Conservation (phyloP, 2,113 vertebrate species). For the Anarrhichthys ocellatus region DNA sequence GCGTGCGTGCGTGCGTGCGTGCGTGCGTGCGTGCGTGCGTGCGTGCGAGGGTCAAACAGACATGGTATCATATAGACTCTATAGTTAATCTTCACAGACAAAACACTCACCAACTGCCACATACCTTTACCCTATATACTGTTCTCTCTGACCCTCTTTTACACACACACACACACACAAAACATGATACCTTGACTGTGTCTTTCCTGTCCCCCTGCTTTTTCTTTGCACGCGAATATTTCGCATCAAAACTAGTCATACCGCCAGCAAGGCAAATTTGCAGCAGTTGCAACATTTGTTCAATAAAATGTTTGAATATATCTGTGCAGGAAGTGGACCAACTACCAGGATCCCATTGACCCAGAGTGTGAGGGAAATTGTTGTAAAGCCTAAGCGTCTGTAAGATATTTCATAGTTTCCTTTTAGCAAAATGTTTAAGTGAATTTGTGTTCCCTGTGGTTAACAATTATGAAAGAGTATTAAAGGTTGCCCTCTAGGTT, state of each 20-base stretch:
- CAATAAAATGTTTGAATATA: background rate
- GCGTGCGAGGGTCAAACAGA: background rate
- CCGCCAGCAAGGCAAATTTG: background rate
- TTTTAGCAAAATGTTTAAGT: background rate
- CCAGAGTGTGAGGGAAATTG: background rate
- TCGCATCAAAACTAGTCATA: background rate
- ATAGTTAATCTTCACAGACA: constrained; percentile 55
- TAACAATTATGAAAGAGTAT: background rate
- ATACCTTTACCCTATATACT: constrained; percentile 30
- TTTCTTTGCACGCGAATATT: background rate
- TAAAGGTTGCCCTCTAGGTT: background rate
- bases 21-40: constrained; percentile 38
- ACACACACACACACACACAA: background rate
- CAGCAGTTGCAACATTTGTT: background rate
- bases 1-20: constrained; percentile 37
- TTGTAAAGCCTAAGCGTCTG: background rate
- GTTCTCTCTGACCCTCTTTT: background rate
- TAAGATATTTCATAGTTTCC: background rate
- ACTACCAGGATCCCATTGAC: too few relatives aligned
- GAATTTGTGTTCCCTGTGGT: background rate
- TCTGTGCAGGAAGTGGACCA: too few relatives aligned
- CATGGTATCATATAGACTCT: constrained; percentile 40
- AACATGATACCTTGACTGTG: background rate
- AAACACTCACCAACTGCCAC: constrained; percentile 61
- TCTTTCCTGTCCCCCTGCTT: background rate